Evolutionary conservation across 1,140 invertebrate species (phyloP).

Genomic region (Aporrectodea caliginosa): DNA sequence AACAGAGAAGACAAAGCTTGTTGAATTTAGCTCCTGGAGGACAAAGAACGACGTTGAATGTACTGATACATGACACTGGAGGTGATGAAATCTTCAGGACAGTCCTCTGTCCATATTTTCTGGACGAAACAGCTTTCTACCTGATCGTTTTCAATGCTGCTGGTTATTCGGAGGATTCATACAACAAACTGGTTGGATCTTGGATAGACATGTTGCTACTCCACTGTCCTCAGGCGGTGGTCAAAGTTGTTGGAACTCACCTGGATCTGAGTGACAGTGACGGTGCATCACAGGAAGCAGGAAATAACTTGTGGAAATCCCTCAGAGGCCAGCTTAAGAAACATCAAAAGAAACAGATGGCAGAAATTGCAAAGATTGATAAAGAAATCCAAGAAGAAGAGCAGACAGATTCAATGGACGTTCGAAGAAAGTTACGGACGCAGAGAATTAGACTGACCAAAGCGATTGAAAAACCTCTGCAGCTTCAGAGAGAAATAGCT

Average conservation of each 20-base stretch:
- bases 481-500: constrained; percentile 31
- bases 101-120: constrained; percentile 43
- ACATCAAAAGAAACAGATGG: constrained; percentile 30
- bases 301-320: not conserved
- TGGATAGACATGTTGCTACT: constrained; percentile 49
- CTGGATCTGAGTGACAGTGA: constrained; percentile 35
- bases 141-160: constrained; percentile 37
- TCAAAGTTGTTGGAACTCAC: constrained; percentile 51
- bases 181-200: not conserved
- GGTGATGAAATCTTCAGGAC: constrained; percentile 45
- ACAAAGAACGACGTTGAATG: constrained; percentile 51
- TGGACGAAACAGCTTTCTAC: constrained; percentile 47
- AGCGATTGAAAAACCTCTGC: constrained; percentile 38
- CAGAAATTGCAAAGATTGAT: constrained; percentile 37
- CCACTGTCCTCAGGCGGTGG: constrained; percentile 44
- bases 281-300: constrained; percentile 3
- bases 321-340: not conserved
- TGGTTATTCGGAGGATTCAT: not conserved
- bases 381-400: constrained; percentile 36
- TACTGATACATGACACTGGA: constrained; percentile 45
- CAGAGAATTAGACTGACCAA: constrained; percentile 40
- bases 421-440: constrained; percentile 35
- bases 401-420: constrained; percentile 4
- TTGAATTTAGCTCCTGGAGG: constrained; percentile 44
- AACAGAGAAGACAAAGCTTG: constrained; percentile 35